These are phyloP conservation scores for Xanthorhoe designata DNA, from an alignment of 2,888 invertebrate genomes.

Conservation along the genomic window DNA sequence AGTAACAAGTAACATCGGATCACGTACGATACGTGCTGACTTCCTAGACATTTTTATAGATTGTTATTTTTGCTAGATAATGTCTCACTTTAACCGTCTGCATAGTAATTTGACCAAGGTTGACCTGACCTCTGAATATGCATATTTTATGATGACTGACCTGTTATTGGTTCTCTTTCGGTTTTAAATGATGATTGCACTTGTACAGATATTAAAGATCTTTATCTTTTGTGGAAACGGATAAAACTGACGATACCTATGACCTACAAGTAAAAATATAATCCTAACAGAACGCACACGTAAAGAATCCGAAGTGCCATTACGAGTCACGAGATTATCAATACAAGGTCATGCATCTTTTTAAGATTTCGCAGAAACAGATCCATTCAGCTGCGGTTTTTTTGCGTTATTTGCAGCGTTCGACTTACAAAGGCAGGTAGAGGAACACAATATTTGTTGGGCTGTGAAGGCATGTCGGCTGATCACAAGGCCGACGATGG, in stretches of 20 bases:
- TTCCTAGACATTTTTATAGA: constrained; percentile 22
- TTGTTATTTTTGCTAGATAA: constrained; percentile 19
- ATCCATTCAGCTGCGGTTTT: constrained; percentile 31
- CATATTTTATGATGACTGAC: constrained; percentile 18
- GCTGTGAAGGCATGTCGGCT: constrained; percentile 56
- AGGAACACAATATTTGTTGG: constrained; percentile 40
- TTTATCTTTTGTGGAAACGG: constrained; percentile 4
- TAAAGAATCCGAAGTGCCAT: background rate
- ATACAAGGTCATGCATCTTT: constrained; percentile 30
- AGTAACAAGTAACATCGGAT: constrained; percentile 15
- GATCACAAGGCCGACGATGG: constrained; percentile 63
- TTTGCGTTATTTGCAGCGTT: constrained; percentile 30
- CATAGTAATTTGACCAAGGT: constrained; percentile 33
- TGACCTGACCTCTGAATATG: constrained; percentile 32
- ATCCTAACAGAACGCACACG: background rate
- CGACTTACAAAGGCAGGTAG: constrained; percentile 44
- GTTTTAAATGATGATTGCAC: background rate
- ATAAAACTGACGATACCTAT: background rate
- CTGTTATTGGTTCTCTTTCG: constrained; percentile 6
- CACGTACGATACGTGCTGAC: constrained; percentile 18
- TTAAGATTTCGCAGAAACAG: constrained; percentile 31
- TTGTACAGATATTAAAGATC: background rate
- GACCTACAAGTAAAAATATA: too few species aligned
- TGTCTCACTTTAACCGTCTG: constrained; percentile 11
- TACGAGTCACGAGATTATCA: constrained; percentile 9